Base-by-base conservation (phyloP, 2,797 vertebrate genomes). In the Myotis findleyi region DNA sequence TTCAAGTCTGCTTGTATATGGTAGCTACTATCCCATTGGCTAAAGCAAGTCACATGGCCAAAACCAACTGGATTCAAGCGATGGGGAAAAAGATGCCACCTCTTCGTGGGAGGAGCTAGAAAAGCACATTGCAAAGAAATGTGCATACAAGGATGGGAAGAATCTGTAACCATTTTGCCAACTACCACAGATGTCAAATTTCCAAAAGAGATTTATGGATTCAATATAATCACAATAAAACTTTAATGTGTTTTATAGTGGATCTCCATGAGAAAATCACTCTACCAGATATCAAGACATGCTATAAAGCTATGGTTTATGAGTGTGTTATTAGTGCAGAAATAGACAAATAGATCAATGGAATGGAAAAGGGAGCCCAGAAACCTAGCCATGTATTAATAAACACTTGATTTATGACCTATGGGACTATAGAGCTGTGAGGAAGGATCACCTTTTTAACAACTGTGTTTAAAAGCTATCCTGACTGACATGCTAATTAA, bases 401-500 rank as follows among this genome's bases (percentile, higher is more conserved):
- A 49, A n/a, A 72, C 49, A 55, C 21, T 59, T 69, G 76, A 84
- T 62, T 87, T 80, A 49, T 44, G 49, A 81, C 11, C 6, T 6
- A 44, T 0, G 13, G 53, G 4, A 33, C 18, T 47, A 49, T 33
- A 33, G n/a, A 89, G 47, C 47, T 7, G 7, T 55, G 73, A 66
- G 41, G 68, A 84, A 82, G 36, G 25, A n/a, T 14, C 17, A 13
- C 13, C n/a, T 81, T 44, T 44, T 64, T 27, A 17, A 59, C 47
- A 68, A 72, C 16, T 38, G 72, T 59, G 62, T 20, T 64, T 64
- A 14, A 36, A 47, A 38, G 16, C 11, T 87, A 41, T 71, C 8
- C 11, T 95, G 49, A 86, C 21, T 47, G 49, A 83, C 44, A 69
- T 30, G 44, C 14, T 85, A 69, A 82, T 93, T 94, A 68, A 90